These are phyloP conservation scores for Chaenogobius annularis DNA, from an alignment of 2,113 vertebrate species.

Conservation along the genomic window DNA sequence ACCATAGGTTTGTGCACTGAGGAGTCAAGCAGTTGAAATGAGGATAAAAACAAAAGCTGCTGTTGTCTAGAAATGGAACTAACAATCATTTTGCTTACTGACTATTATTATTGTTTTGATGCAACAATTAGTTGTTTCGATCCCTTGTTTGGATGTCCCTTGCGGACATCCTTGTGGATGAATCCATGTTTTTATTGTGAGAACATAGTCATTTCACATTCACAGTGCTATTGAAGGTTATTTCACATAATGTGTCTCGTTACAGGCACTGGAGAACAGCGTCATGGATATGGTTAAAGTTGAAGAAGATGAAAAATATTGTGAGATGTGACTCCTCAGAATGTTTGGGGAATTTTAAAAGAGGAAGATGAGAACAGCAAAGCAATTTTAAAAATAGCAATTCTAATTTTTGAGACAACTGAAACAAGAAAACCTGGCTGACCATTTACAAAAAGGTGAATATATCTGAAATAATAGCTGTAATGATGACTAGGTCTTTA, in stretches of 20 bases:
- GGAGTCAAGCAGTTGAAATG: neutral
- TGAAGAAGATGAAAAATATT: fast-evolving
- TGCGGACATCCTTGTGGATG: conserved; percentile 2
- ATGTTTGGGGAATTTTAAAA: neutral
- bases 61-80: neutral
- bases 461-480: neutral
- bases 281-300: conserved; percentile 6
- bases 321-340: conserved; percentile 1
- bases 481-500: neutral
- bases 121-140: too few relatives aligned
- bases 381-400: conserved; percentile 26
- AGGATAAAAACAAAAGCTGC: neutral
- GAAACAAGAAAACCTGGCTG: conserved; percentile 26
- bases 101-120: too few relatives aligned
- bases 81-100: too few relatives aligned
- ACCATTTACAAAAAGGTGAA: conserved; percentile 36
- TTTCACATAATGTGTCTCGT: neutral
- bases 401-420: conserved; percentile 13
- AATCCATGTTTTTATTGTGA: neutral
- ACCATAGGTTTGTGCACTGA: too few relatives aligned
- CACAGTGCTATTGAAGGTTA: neutral
- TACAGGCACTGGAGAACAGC: conserved; percentile 17
- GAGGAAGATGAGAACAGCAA: conserved; percentile 12
- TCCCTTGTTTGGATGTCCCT: too few relatives aligned
- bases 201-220: neutral